Base-by-base conservation (phyloP, 2,113 vertebrate species). In the Albula glossodonta region DNA sequence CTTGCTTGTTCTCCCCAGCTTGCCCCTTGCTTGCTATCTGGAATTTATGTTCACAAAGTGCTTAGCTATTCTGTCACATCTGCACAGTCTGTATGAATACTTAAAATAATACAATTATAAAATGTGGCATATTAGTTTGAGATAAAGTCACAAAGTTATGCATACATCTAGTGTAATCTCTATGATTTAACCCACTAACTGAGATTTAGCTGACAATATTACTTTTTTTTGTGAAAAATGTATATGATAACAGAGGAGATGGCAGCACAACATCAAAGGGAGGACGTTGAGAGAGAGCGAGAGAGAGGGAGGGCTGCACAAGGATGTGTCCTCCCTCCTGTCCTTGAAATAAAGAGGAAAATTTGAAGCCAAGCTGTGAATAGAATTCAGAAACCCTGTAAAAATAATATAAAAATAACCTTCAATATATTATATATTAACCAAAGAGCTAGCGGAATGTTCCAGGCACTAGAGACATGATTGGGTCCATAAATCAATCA, bases 301-400 rank as follows among this genome's bases (percentile, higher is more conserved):
- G 41, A 48, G 82, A 19, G 83, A 70, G 50, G 2, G 0, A 48
- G 63, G 70, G 12, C 22, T 8, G 19, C 63, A 70, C 19, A 4
- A 17, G 63, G 63, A 17, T n/a, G 8, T 70, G 66, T 77, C 83
- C 31, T 74, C 66, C 66, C n/a, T 10, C 52, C 31, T 84, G 66
- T 11, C 77, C 77, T 85, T 85, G 77, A 85, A 85, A 31, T 51
- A 77, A 77, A 84, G 83, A 74, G 66, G n/a, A 70, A 77, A 50
- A 84, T 51, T 52, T 74, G 15, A 53, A 84, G 70, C 60, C 48
- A n/a, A 22, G 19, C 22, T 70, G 13, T 70, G 63, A 70, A 70
- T 70, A 17, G 17, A 19, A 74, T 31, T 74, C 70, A 31, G 70
- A n/a, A 74, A n/a, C 31, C n/a, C 70, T 74, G 70, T 25, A 19